phyloP scores from a whole-genome alignment of 2,888 invertebrate genomes.

The Sinelater perroti region DNA sequence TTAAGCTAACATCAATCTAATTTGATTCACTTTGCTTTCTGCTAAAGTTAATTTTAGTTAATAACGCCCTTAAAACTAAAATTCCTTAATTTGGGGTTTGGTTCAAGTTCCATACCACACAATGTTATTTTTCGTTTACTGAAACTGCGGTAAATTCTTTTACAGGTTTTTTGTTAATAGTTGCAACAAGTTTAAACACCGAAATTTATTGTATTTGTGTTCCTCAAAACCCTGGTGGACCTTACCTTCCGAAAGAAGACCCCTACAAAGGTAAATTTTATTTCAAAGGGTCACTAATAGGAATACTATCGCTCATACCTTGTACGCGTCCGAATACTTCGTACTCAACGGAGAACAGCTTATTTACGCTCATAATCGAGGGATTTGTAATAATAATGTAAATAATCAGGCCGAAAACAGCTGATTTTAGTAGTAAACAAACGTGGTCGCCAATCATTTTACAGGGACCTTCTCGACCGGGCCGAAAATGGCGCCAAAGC shows the following conservation, averaged over 20 bases:
- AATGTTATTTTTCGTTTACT: not conserved
- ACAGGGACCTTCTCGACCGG: not conserved
- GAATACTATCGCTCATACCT: slow-evolving; percentile 64
- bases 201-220: no score
- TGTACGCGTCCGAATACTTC: slow-evolving; percentile 71
- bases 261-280: slow-evolving; percentile 52
- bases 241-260: slow-evolving; percentile 72
- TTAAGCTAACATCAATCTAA: no score
- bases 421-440: slow-evolving; percentile 22
- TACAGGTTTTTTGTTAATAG: no score
- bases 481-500: not conserved
- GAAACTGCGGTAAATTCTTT: not conserved
- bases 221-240: no score
- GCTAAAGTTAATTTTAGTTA: no score
- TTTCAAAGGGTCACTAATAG: no score
- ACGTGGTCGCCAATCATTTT: not conserved
- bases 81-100: no score
- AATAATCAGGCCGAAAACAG: slow-evolving; percentile 14
- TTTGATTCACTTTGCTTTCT: no score
- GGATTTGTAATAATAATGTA: not conserved
- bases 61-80: no score
- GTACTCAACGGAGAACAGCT: slow-evolving; percentile 61
- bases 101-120: not conserved
- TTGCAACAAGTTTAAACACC: no score
- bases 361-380: slow-evolving; percentile 34